Conservation (phyloP, 2,113 vertebrate genomes). For the Tiliqua scincoides region DNA sequence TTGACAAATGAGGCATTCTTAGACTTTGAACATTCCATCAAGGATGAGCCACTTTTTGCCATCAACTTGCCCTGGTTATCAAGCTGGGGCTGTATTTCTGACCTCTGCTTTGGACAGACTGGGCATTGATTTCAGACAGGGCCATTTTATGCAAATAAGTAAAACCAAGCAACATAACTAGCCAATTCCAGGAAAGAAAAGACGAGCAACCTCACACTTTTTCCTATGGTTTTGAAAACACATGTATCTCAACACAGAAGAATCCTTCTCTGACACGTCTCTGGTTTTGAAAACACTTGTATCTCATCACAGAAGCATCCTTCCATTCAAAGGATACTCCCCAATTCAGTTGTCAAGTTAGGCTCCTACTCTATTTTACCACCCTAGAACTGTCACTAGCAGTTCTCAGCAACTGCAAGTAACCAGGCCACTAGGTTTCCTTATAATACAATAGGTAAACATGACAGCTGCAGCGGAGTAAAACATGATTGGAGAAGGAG, state of each 20-base stretch:
- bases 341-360: not conserved
- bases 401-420: not conserved
- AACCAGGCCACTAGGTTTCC: not conserved
- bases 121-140: not conserved
- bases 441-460: not conserved
- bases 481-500: not conserved
- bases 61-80: not conserved
- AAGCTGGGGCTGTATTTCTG: not conserved
- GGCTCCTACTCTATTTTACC: not conserved
- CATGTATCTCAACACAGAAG: not conserved
- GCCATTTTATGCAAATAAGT: not conserved
- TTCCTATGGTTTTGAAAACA: no score
- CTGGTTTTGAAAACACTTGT: no score
- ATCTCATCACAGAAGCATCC: no score
- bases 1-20: not conserved
- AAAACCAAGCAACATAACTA: not conserved
- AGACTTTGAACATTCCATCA: slow-evolving; percentile 32
- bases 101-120: not conserved
- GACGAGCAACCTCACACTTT: no score
- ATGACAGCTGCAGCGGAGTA: no score
- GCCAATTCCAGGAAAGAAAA: not conserved
- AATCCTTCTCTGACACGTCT: not conserved
- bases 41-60: slow-evolving; percentile 21
- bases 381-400: not conserved
- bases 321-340: no score